phyloP scores from a whole-genome alignment of 2,797 vertebrate genomes.

The Sylvia borin region DNA sequence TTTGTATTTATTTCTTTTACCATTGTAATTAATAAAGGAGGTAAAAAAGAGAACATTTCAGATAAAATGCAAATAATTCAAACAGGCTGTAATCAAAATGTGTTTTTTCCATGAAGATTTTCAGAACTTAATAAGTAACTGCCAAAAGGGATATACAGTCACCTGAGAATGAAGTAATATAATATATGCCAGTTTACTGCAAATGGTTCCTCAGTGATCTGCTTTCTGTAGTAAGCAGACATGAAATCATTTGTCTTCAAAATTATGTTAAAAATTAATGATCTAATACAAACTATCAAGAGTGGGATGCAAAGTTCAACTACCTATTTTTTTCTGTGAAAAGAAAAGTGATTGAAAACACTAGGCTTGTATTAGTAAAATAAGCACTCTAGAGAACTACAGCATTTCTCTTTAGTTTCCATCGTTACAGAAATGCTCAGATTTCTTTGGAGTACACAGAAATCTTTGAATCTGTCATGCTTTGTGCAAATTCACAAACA shows the following conservation, averaged over 20 bases:
- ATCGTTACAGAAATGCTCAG: not conserved
- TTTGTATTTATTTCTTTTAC: not conserved
- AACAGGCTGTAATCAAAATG: not conserved
- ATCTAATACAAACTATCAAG: not conserved
- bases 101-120: not conserved
- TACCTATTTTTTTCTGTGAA: not conserved
- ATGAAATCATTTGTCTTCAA: not conserved
- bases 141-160: not conserved
- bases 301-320: not conserved
- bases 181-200: not conserved
- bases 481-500: not conserved
- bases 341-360: not conserved
- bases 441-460: not conserved
- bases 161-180: not conserved
- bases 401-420: not conserved
- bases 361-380: not conserved
- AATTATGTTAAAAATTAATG: not conserved
- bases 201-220: not conserved
- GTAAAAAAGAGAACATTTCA: not conserved
- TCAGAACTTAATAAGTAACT: not conserved
- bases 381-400: not conserved
- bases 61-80: not conserved
- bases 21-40: not conserved
- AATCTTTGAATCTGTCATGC: not conserved
- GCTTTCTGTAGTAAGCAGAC: not conserved